Percentiles rank a stretch among this genome's conserved stretches.
Conservation (phyloP, 2,797 vertebrate species). For the Coregonus sp. region DNA sequence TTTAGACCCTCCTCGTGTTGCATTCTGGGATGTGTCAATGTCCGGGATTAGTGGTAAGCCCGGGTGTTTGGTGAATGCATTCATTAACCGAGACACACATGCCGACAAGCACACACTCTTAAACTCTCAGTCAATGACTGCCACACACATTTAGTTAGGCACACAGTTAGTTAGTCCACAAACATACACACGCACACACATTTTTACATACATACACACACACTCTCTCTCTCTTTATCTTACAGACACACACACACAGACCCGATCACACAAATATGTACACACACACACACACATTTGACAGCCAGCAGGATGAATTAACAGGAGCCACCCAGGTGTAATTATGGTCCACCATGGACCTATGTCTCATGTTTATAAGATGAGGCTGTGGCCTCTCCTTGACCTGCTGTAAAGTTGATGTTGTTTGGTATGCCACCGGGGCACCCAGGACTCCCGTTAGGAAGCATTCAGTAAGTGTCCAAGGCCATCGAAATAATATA, state of each 20-base stretch:
- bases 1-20: slow-evolving; percentile 41
- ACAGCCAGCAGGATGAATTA: slow-evolving; percentile 48
- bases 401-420: slow-evolving; percentile 49
- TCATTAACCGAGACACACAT: slow-evolving; percentile 58
- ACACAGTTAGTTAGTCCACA: neutral
- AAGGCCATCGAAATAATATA: slow-evolving; percentile 38
- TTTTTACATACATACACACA: neutral
- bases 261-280: neutral
- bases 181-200: neutral
- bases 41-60: slow-evolving; percentile 68
- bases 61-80: slow-evolving; percentile 54
- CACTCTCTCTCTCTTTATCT: neutral
- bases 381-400: slow-evolving; percentile 66
- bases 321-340: slow-evolving; percentile 47
- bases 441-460: slow-evolving; percentile 33
- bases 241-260: too few species aligned
- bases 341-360: slow-evolving; percentile 37
- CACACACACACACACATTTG: neutral
- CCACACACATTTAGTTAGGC: neutral
- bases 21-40: slow-evolving; percentile 62
- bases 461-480: slow-evolving; percentile 13
- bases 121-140: neutral
- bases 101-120: slow-evolving; percentile 16
- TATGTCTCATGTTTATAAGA: slow-evolving; percentile 66
- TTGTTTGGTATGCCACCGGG: slow-evolving; percentile 33